Evolutionary conservation across 2,888 invertebrate species (phyloP).

Genomic region (Cephus pygmeus): DNA sequence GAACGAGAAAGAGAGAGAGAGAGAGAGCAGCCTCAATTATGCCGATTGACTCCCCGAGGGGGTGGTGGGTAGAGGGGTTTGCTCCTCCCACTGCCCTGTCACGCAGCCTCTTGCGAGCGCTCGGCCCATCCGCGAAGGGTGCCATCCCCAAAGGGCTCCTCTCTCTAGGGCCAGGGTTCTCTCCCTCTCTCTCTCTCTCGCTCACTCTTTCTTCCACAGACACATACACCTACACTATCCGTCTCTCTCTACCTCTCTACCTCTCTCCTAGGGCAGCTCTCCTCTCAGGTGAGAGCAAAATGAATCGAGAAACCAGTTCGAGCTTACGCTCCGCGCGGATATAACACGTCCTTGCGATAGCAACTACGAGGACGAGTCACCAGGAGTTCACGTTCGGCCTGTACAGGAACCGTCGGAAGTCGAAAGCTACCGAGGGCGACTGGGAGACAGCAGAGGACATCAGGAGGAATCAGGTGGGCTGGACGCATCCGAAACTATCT

Average conservation of each 20-base stretch:
- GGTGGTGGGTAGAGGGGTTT: slow-evolving; percentile 52
- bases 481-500: not conserved
- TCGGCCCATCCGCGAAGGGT: slow-evolving; percentile 22
- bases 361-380: not conserved
- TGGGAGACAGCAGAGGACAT: not conserved
- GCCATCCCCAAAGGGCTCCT: slow-evolving; percentile 23
- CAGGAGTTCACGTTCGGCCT: not conserved
- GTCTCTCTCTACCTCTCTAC: slow-evolving; percentile 3
- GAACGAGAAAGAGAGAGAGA: slow-evolving; percentile 46
- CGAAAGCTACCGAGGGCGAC: not conserved
- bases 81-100: slow-evolving; percentile 61
- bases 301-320: not conserved
- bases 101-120: slow-evolving; percentile 46
- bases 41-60: slow-evolving; percentile 52
- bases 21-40: slow-evolving; percentile 60
- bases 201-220: slow-evolving; percentile 19
- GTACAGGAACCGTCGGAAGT: not conserved
- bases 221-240: not conserved
- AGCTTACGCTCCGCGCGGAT: not conserved
- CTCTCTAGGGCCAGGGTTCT: slow-evolving; percentile 6
- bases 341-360: not conserved
- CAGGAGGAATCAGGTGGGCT: not conserved
- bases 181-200: slow-evolving; percentile 16
- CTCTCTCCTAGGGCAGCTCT: slow-evolving; percentile 1
- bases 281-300: not conserved